Base-by-base conservation (phyloP, 2,888 invertebrate species). In the Tetanocera ferruginea region DNA sequence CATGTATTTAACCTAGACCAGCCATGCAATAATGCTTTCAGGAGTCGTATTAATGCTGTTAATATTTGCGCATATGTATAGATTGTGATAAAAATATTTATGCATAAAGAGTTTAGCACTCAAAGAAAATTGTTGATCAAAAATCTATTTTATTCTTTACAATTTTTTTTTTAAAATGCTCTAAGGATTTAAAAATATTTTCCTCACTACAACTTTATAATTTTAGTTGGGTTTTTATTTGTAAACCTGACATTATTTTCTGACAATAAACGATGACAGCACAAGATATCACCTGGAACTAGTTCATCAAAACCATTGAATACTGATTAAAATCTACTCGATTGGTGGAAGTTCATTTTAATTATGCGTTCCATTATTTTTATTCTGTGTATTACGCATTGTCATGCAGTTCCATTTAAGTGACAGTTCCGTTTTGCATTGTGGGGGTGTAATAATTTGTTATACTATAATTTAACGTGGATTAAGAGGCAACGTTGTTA, bases 371-470 rank as follows among this genome's bases (percentile, higher is more conserved):
- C 55, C 8, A 8, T 34, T 31, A 31, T 31, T 31, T 25, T 64
- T 14, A n/a, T 14, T 17, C 8, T 34, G 31, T 31, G 34, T 64
- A 17, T 25, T 6, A 28, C 25, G 17, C 31, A n/a, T 17, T 31
- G 25, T 64, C 34, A 31, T n/a, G 31, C 31, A 31, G 19, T 19
- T 55, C 19, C 19, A 19, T 19, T 55, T 19, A 19, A 23, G 55
- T 55, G 23, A 28, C 62, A 28, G 62, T 25, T 62, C 28, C 17
- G 25, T 17, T 55, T 31, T 14, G n/a, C 64, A 3, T 6, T 64
- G 64, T 34, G 64, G 64, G 64, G 64, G 64, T 64, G 34, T 17
- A 64, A 31, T 28, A 31, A 64, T 34, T 64, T 31, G 64, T 64
- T 5, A 34, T 34, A 31, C 64, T 31, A n/a, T n/a, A 64, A 64